Conservation (phyloP, 2,888 invertebrate genomes). For the Ectemnius cavifrons region DNA sequence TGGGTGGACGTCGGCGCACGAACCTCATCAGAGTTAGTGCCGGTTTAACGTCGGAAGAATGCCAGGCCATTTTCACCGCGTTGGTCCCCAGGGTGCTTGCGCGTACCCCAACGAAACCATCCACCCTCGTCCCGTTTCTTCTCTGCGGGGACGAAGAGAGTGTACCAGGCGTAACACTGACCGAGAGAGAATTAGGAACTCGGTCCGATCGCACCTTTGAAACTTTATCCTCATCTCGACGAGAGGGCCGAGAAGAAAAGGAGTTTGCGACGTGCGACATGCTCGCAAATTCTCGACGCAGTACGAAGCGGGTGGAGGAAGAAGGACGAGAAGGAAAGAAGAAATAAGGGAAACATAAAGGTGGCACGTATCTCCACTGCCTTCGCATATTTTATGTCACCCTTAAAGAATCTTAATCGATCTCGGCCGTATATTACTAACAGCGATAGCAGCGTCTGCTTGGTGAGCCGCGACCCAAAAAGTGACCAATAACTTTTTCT, state of each 20-base stretch:
- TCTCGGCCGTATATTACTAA: constrained; percentile 36
- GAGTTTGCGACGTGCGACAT: too few species aligned
- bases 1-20: constrained; percentile 47
- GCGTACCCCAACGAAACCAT: constrained; percentile 24
- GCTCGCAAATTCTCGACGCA: too few species aligned
- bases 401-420: constrained; percentile 30
- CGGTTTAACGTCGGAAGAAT: constrained; percentile 68
- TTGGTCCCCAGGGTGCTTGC: constrained; percentile 39
- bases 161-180: constrained; percentile 58
- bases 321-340: too few species aligned
- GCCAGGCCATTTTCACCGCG: constrained; percentile 44
- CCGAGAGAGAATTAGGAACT: constrained; percentile 14
- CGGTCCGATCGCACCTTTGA: too few species aligned
- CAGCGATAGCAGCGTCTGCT: constrained; percentile 6
- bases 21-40: constrained; percentile 67
- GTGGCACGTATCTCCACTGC: too few species aligned
- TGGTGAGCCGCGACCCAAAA: constrained; percentile 24
- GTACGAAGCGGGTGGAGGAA: too few species aligned
- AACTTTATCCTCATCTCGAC: too few species aligned
- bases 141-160: constrained; percentile 17
- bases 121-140: constrained; percentile 18
- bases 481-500: constrained; percentile 41
- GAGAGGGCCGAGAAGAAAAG: too few species aligned
- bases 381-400: too few species aligned
- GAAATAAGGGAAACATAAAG: too few species aligned